Evolutionary conservation across 2,113 vertebrate species (phyloP), one percentile per base, ranked within the genome.

Genomic region (Catagonus wagneri): DNA sequence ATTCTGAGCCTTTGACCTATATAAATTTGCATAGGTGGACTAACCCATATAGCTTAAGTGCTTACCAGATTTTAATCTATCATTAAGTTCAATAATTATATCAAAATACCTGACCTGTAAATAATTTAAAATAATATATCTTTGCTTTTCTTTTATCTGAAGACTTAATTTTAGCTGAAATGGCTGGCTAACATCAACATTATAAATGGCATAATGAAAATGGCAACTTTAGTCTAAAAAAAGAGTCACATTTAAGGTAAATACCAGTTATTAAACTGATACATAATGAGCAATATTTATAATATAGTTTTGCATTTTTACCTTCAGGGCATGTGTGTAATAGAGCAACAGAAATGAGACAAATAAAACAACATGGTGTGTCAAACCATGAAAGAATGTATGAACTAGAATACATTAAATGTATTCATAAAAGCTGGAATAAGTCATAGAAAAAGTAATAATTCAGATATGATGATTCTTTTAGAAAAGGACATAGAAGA

Each of bases 121-220:
- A 61, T 25, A 71, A 76, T 44, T 78, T 79, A 25, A 90, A 87
- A 65, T 71, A 66, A 66, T 1, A 14, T 66, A 25, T 34, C n/a
- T 61, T 85, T 87, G 15, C 32, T 69, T 71, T 81, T n/a, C 22
- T 69, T 69, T 66, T 66, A 76, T 60, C 23, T 68, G 23, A 78
- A 79, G 9, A 68, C 44, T 83, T 83, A 69, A 58, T 89, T 96
- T 93, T 17, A 91, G 15, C 32, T 80, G n/a, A 84, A 80, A 68
- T 74, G 4, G 89, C 22, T 79, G 50, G 22, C 25, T 92, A 61
- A 44, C 9, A 58, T 50, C 27, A 89, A 39, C 65, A 95, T 50
- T 92, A 50, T 10, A 69, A 32, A 20, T n/a, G 10, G 69, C 50
- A 93, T 83, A 54, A 65, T 61, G 34, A 69, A 72, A 60, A 3